Base-by-base conservation (phyloP, 2,113 vertebrate species). In the Neolamprologus brichardi region DNA sequence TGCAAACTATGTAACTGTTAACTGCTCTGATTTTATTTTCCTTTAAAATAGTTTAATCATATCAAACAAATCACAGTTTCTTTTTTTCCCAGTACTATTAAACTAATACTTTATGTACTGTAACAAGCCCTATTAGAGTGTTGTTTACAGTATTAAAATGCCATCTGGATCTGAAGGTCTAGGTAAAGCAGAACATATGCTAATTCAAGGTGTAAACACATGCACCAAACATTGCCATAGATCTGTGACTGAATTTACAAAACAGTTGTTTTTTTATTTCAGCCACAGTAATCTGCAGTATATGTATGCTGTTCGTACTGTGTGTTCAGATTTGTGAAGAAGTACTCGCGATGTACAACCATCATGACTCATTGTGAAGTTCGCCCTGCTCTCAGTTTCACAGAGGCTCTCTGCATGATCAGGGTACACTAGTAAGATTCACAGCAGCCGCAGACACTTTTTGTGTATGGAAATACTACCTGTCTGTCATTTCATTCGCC, bases 121-220 rank as follows among this genome's bases (percentile, higher is more conserved):
- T 44, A 84, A 88, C 30, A 64, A 72, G 44, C 32, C 28, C 52
- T 67, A 83, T 82, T 88, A 75, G 58, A 54, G 25, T 46, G 32
- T 8, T 10, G 15, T 81, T 91, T 78, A 83, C 58, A 78, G 72
- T 91, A 84, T 85, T 87, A 79, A 89, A 87, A 84, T 49, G 30
- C 70, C 79, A 82, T 83, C 82, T 77, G 81, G 60, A 67, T 72
- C 11, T 81, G 39, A 56, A 30, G 67, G 53, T 91, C 37, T 81
- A 54, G 56, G 86, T 30, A 28, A 58, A 51, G 23, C 62, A n/a
- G 83, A 90, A 62, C 85, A 80, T 83, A 75, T 89, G 83, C 70
- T 46, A 83, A 79, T 86, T 39, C 23, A 18, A 49, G 58, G 39
- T 82, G 81, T 84, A 77, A 91, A 85, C 75, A 79, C 56, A 53